These are phyloP conservation scores for Ahaetulla prasina DNA, from an alignment of 2,113 vertebrate genomes.

Conservation along the genomic window DNA sequence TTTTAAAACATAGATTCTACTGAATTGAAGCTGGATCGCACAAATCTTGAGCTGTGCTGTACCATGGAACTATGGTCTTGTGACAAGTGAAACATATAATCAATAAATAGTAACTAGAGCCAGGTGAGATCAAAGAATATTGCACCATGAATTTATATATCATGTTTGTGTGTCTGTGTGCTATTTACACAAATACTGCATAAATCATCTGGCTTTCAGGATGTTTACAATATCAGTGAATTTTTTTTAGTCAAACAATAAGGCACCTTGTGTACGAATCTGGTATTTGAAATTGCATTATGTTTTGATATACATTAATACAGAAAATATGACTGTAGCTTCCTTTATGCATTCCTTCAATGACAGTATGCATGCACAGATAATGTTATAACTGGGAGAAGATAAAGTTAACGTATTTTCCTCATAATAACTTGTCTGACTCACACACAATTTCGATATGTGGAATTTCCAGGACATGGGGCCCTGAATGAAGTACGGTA, in stretches of 20 bases:
- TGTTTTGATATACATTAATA: background rate
- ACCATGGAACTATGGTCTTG: background rate
- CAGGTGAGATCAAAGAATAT: background rate
- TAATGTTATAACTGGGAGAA: background rate
- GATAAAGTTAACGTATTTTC: background rate
- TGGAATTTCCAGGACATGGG: background rate
- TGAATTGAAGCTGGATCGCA: background rate
- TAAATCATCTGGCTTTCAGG: background rate
- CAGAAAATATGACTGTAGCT: background rate
- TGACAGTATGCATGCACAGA: background rate
- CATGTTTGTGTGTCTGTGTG: background rate
- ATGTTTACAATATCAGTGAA: background rate
- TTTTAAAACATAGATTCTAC: background rate
- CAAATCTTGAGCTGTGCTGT: background rate
- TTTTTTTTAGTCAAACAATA: background rate
- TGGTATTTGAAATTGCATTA: background rate
- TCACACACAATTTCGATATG: background rate
- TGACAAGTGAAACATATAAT: background rate
- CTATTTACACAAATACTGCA: background rate
- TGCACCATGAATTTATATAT: background rate
- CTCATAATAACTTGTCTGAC: background rate
- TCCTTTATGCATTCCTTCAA: background rate
- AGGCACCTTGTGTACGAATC: background rate
- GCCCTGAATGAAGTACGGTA: background rate
- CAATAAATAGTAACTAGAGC: background rate